Conservation (phyloP, 2,113 vertebrate species). For the Onychorhynchus coronatus region DNA sequence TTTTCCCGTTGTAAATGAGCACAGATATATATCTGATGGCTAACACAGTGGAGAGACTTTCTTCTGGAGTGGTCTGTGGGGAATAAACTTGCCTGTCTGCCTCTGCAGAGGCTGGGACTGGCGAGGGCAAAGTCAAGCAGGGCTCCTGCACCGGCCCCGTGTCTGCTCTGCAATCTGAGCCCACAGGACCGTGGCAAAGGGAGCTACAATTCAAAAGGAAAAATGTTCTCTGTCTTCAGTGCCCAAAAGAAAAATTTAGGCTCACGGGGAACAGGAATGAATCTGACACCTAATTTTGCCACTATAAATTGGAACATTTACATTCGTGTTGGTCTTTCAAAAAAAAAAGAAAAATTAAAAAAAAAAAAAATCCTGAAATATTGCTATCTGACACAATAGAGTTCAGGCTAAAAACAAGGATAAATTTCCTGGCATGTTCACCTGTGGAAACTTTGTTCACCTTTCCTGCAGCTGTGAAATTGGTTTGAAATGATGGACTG, state of each 20-base stretch:
- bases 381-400: not conserved
- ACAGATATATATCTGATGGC: not conserved
- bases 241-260: constrained; percentile 9
- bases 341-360: not conserved
- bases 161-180: not conserved
- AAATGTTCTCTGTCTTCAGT: not conserved
- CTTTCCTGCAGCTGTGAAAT: constrained; percentile 52
- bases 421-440: constrained; percentile 22
- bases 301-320: constrained; percentile 38
- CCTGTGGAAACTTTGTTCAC: constrained; percentile 45
- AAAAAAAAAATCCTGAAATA: not conserved
- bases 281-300: constrained; percentile 36
- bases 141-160: not conserved
- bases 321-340: constrained; percentile 4
- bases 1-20: not conserved
- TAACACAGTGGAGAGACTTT: not conserved
- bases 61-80: not conserved
- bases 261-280: not conserved
- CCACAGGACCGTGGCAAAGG: fast-evolving
- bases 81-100: not conserved
- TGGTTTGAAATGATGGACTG: constrained; percentile 55
- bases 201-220: not conserved
- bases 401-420: constrained; percentile 31
- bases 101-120: not conserved
- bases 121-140: not conserved